These are phyloP conservation scores for Drosophila suzukii DNA, from an alignment of 1,140 invertebrate species.

Conservation along the genomic window DNA sequence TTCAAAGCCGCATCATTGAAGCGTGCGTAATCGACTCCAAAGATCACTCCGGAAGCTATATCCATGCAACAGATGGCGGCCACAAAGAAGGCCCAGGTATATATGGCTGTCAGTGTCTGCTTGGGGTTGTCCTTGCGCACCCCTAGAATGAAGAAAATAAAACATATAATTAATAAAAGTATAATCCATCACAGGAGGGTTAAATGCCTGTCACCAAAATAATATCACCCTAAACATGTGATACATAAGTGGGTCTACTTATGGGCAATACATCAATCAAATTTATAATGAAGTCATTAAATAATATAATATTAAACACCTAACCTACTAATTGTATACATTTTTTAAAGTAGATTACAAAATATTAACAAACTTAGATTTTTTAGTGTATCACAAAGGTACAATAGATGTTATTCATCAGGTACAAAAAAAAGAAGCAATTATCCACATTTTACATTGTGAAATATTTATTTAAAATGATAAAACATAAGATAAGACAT, in stretches of 20 bases:
- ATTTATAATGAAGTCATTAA: slow-evolving; percentile 14
- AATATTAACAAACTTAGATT: too few relatives aligned
- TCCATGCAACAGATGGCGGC: slow-evolving; percentile 73
- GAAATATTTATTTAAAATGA: neutral
- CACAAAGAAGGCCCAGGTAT: slow-evolving; percentile 68
- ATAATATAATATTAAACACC: neutral
- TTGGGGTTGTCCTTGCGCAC: slow-evolving; percentile 64
- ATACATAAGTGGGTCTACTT: slow-evolving; percentile 14
- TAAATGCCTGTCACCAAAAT: neutral
- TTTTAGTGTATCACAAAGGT: too few relatives aligned
- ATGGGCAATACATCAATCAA: slow-evolving; percentile 27
- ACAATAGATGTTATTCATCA: too few relatives aligned
- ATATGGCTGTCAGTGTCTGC: slow-evolving; percentile 46
- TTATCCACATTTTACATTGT: neutral
- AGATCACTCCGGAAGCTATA: slow-evolving; percentile 74
- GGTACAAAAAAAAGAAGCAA: too few relatives aligned
- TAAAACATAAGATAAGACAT: neutral
- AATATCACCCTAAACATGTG: slow-evolving; percentile 11
- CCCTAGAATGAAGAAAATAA: slow-evolving; percentile 27
- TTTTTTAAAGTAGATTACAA: neutral
- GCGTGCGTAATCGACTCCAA: slow-evolving; percentile 71
- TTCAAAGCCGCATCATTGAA: slow-evolving; percentile 46
- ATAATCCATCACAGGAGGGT: slow-evolving; percentile 5
- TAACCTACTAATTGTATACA: neutral
- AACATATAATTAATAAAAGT: neutral